Percentiles rank a stretch among this genome's conserved stretches.
These are phyloP conservation scores for Enteromius trimaculatus DNA, from an alignment of 2,797 vertebrate species.

Conservation along the genomic window DNA sequence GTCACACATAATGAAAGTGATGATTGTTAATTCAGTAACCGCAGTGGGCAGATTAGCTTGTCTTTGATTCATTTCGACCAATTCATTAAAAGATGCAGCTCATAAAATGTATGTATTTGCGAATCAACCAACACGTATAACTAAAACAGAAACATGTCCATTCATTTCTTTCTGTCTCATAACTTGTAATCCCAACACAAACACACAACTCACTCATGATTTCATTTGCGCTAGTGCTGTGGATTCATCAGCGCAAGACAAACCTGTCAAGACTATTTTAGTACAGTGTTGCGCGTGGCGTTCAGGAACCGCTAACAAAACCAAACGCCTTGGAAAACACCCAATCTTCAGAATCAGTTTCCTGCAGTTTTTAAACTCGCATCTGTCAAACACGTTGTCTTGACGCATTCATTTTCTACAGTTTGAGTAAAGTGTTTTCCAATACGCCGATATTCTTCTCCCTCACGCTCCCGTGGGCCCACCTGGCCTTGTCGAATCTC, in stretches of 20 bases:
- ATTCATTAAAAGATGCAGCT: background rate
- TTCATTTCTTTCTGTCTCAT: background rate
- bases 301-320: background rate
- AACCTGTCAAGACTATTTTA: background rate
- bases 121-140: background rate
- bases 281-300: background rate
- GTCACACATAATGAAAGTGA: background rate
- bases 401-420: background rate
- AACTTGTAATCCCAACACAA: background rate
- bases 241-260: background rate
- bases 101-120: background rate
- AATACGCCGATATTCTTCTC: slow-evolving; percentile 6
- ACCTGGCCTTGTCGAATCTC: slow-evolving; percentile 56
- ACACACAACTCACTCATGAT: background rate
- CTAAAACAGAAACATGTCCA: background rate
- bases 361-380: background rate
- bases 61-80: background rate
- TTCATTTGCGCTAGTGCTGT: background rate
- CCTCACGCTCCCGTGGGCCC: slow-evolving; percentile 57
- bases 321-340: background rate
- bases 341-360: background rate
- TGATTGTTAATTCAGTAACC: background rate
- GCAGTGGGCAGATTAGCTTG: background rate
- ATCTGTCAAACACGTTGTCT: background rate
- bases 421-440: slow-evolving; percentile 3